Conservation (phyloP, 2,113 vertebrate genomes). For the Tonatia bakeri region DNA sequence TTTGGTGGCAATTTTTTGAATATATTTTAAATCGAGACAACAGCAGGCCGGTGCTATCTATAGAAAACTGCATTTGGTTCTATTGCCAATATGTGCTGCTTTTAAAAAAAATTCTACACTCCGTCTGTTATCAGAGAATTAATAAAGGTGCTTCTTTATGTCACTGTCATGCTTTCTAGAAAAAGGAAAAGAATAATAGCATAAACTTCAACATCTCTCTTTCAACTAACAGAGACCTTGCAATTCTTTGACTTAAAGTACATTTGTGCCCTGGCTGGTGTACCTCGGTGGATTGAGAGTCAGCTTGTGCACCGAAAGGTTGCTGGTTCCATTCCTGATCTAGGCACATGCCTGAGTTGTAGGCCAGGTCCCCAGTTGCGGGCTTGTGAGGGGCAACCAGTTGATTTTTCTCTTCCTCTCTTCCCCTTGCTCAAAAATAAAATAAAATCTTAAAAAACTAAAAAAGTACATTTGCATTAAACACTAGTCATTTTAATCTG, state of each 20-base stretch:
- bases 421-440: no score
- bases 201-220: not conserved
- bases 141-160: conserved; percentile 48
- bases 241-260: not conserved
- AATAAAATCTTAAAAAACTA: no score
- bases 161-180: not conserved
- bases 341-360: no score
- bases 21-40: conserved; percentile 29
- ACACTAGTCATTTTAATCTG: not conserved
- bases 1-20: not conserved
- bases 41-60: conserved; percentile 27
- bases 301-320: no score
- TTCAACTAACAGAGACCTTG: not conserved
- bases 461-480: not conserved
- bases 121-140: conserved; percentile 47
- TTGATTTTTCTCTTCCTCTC: no score
- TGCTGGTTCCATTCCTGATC: no score
- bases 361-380: no score
- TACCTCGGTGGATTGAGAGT: no score
- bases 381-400: no score
- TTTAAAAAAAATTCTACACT: not conserved
- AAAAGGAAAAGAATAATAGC: conserved; percentile 25
- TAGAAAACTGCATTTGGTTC: conserved; percentile 48
- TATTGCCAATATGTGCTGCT: not conserved
- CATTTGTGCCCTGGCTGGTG: not conserved